Evolutionary conservation across 2,113 vertebrate species (phyloP).

Genomic region (Beaufortia kweichowensis): DNA sequence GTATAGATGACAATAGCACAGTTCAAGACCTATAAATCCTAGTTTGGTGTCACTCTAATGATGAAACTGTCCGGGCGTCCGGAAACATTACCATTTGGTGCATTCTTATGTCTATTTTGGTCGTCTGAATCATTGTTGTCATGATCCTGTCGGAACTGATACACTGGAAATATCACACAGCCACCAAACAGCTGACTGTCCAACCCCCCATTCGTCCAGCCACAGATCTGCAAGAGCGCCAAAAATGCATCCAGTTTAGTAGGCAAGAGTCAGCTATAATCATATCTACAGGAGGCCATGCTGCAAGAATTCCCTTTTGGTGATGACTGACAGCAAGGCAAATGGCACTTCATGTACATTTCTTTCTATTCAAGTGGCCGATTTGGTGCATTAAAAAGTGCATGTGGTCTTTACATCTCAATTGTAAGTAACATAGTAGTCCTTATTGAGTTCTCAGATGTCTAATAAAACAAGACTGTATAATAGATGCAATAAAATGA

Average conservation of each 20-base stretch:
- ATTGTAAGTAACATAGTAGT: not conserved
- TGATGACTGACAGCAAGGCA: constrained; percentile 29
- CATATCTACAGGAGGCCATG: constrained; percentile 31
- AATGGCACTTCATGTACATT: constrained; percentile 51
- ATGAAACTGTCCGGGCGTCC: constrained; percentile 36
- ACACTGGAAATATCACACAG: constrained; percentile 60
- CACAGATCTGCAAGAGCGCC: constrained; percentile 8
- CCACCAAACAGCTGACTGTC: constrained; percentile 49
- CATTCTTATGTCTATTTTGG: constrained; percentile 66
- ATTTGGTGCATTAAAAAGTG: constrained; percentile 3
- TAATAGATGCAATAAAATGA: too few relatives aligned
- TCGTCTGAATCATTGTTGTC: constrained; percentile 62
- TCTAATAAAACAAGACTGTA: too few relatives aligned
- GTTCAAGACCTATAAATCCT: not conserved
- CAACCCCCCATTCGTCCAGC: not conserved
- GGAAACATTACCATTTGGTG: constrained; percentile 66
- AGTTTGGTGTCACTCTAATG: not conserved
- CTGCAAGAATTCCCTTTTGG: constrained; percentile 27
- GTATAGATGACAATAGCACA: not conserved
- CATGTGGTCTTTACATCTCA: constrained; percentile 20
- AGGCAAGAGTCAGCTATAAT: constrained; percentile 26
- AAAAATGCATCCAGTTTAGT: constrained; percentile 8
- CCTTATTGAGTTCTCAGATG: too few relatives aligned
- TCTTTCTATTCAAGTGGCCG: not conserved
- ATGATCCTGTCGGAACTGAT: constrained; percentile 59